phyloP scores from a whole-genome alignment of 2,797 vertebrate species.

The Ciconia nigra region DNA sequence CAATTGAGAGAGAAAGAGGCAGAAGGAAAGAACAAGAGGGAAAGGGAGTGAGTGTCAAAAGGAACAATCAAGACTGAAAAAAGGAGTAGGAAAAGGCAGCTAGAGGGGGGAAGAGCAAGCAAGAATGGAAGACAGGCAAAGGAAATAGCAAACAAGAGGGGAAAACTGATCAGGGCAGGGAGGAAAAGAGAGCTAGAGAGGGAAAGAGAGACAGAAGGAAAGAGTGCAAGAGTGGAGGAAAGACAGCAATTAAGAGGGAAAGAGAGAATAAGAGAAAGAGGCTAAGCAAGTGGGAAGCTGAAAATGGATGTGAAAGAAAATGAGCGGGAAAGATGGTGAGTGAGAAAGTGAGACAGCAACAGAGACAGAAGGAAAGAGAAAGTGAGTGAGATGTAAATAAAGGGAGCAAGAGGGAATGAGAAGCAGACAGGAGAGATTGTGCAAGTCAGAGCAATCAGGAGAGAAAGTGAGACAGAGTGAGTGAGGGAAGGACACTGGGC shows the following conservation, averaged over 20 bases:
- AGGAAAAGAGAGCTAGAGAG: neutral
- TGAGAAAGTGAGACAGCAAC: neutral
- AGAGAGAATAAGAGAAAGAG: neutral
- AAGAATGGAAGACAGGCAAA: neutral
- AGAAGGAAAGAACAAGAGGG: neutral
- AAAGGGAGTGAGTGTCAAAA: neutral
- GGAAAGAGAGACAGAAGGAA: neutral
- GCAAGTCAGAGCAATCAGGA: neutral
- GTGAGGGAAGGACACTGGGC: neutral
- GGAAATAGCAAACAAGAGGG: neutral
- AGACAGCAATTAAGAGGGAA: neutral
- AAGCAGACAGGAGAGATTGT: neutral
- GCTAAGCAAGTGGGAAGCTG: neutral
- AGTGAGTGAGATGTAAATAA: neutral
- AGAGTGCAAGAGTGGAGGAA: neutral
- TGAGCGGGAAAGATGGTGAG: neutral
- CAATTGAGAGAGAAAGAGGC: neutral
- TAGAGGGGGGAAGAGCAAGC: neutral
- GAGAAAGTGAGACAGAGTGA: neutral
- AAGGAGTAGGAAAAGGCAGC: neutral
- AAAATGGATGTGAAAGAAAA: neutral
- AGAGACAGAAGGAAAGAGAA: neutral
- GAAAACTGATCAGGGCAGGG: neutral
- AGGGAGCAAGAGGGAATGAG: neutral
- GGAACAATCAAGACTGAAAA: neutral